Conservation (phyloP, 2,888 invertebrate species). For the Helobdella robusta region DNA sequence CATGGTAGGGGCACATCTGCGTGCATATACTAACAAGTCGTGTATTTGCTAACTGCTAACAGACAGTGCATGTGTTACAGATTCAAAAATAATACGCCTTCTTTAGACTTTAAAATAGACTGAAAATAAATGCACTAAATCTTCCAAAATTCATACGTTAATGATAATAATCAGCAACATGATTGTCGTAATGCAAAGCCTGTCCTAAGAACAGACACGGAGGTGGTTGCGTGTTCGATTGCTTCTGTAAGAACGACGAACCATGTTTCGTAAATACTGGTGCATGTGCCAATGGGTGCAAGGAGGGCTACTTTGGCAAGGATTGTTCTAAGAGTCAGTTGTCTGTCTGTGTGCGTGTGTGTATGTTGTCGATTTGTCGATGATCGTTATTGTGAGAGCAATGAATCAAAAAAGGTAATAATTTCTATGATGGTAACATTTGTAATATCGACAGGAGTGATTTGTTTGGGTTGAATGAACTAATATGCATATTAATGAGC, state of each 20-base stretch:
- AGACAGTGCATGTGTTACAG: too few species aligned
- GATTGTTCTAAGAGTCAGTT: conserved; percentile 16
- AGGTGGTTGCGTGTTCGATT: conserved; percentile 17
- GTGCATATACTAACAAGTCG: too few species aligned
- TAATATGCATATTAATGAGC: too few species aligned
- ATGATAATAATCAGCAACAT: not conserved
- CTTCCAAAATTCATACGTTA: too few species aligned
- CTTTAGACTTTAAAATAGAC: too few species aligned
- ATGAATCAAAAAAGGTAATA: too few species aligned
- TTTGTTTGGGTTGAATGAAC: too few species aligned
- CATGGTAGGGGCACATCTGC: too few species aligned
- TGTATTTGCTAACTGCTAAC: not conserved
- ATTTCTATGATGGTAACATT: not conserved
- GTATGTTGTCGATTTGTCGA: too few species aligned
- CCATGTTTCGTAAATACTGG: conserved; percentile 15
- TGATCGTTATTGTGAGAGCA: too few species aligned
- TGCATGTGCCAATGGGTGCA: conserved; percentile 13
- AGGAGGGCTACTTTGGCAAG: conserved; percentile 6
- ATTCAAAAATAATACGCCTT: too few species aligned
- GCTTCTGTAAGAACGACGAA: conserved; percentile 14
- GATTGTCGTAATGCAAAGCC: not conserved
- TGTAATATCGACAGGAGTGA: not conserved
- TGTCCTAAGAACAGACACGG: conserved; percentile 17
- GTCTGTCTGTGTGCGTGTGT: not conserved
- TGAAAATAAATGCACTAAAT: too few species aligned